A percentile compares a stretch with the other conserved stretches of the same genome.
Evolutionary conservation across 2,888 invertebrate species (phyloP).

Genomic region (Cataglyphis rosenhaueri): DNA sequence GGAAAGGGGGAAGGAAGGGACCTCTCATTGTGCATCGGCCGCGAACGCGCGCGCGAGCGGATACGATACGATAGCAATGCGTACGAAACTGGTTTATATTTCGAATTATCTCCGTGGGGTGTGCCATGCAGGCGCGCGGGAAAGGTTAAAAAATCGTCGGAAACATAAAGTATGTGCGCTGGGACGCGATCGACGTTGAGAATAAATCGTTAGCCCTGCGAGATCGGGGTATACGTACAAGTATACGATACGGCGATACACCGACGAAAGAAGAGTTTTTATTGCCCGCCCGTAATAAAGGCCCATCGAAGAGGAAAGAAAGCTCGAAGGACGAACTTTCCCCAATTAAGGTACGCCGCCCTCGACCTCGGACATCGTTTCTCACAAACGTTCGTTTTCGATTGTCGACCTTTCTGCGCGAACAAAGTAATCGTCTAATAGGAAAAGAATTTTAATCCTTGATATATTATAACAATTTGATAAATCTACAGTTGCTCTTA

Average conservation of each 20-base stretch:
- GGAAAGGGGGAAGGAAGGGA: background rate
- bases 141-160: constrained; percentile 60
- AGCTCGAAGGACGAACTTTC: constrained; percentile 64
- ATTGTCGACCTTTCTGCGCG: constrained; percentile 21
- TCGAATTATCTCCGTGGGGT: constrained; percentile 67
- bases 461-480: background rate
- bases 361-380: constrained; percentile 46
- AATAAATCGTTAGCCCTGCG: constrained; percentile 68
- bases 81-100: constrained; percentile 71
- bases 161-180: constrained; percentile 66
- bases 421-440: background rate
- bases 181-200: constrained; percentile 65
- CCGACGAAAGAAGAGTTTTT: constrained; percentile 56
- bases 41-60: constrained; percentile 26
- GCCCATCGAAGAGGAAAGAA: constrained; percentile 61
- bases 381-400: constrained; percentile 31
- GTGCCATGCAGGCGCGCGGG: constrained; percentile 7
- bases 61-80: constrained; percentile 22
- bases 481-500: background rate
- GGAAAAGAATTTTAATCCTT: background rate
- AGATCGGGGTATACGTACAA: constrained; percentile 16
- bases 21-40: constrained; percentile 26
- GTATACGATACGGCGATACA: background rate
- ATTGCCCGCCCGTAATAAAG: constrained; percentile 64
- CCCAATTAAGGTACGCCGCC: constrained; percentile 65